Evolutionary conservation across 2,797 vertebrate species (phyloP).

Genomic region (Stomatorhinus walkeri): DNA sequence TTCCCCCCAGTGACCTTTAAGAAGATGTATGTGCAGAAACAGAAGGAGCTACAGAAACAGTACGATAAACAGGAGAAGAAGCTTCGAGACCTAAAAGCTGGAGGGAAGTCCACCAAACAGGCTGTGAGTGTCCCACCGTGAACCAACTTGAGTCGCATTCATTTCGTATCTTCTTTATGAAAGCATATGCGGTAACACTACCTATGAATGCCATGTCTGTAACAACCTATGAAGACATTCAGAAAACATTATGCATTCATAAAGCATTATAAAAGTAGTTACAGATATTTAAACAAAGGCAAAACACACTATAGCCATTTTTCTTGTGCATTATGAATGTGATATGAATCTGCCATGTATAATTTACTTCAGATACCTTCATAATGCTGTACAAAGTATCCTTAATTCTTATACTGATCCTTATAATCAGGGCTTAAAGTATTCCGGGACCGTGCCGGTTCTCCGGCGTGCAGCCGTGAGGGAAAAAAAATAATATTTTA

Average conservation of each 20-base stretch:
- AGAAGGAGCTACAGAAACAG: slow-evolving; percentile 85
- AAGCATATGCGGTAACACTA: background rate
- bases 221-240: background rate
- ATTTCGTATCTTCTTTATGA: background rate
- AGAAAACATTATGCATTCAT: background rate
- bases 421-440: background rate
- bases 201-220: background rate
- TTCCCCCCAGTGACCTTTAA: slow-evolving; percentile 76
- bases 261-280: background rate
- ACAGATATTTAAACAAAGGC: background rate
- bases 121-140: slow-evolving; percentile 63
- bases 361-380: background rate
- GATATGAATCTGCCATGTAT: background rate
- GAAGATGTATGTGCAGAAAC: slow-evolving; percentile 94
- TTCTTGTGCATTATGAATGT: background rate
- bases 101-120: slow-evolving; percentile 88
- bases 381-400: background rate
- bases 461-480: too few species aligned
- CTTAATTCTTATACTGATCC: background rate
- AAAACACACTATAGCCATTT: background rate
- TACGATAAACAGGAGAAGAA: slow-evolving; percentile 92
- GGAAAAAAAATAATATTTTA: too few species aligned
- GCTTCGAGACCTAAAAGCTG: slow-evolving; percentile 83
- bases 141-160: background rate
- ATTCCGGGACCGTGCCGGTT: too few species aligned